A percentile compares a stretch with the other conserved stretches of the same genome.
These are phyloP conservation scores for Acrocephalus kingi DNA, from an alignment of 2,113 vertebrate species.

Conservation along the genomic window DNA sequence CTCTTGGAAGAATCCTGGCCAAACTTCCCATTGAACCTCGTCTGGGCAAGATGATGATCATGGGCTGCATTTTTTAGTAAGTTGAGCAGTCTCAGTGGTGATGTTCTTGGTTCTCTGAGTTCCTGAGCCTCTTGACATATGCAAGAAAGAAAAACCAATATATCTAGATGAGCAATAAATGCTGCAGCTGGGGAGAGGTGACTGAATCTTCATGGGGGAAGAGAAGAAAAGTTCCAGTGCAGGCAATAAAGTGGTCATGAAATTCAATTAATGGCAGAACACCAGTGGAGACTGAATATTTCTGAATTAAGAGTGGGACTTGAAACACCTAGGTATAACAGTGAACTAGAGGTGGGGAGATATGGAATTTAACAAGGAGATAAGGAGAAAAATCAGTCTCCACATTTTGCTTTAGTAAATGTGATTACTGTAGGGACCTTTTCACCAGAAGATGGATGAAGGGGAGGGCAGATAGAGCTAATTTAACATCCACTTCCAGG, in stretches of 20 bases:
- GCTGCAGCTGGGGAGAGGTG: background rate
- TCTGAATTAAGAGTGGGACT: background rate
- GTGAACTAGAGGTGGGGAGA: background rate
- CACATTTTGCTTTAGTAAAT: background rate
- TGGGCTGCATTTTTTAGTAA: conserved; percentile 96
- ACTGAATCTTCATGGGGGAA: background rate
- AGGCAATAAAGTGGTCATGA: background rate
- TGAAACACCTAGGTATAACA: background rate
- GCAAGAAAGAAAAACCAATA: background rate
- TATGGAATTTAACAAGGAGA: background rate
- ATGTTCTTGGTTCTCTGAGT: background rate
- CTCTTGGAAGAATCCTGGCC: conserved; percentile 91
- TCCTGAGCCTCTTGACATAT: background rate
- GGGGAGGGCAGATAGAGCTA: background rate
- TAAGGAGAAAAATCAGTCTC: background rate
- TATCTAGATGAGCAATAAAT: background rate
- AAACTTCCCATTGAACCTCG: conserved; percentile 94
- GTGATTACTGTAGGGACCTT: background rate
- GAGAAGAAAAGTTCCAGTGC: background rate
- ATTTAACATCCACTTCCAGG: background rate
- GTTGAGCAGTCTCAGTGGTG: conserved; percentile 33
- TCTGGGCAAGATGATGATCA: conserved; percentile 98
- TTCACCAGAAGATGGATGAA: background rate
- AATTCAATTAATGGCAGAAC: background rate
- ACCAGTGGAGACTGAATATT: background rate